A percentile compares a stretch with the other conserved stretches of the same genome.
Conservation (phyloP, 2,113 vertebrate species). For the Pogona vitticeps region DNA sequence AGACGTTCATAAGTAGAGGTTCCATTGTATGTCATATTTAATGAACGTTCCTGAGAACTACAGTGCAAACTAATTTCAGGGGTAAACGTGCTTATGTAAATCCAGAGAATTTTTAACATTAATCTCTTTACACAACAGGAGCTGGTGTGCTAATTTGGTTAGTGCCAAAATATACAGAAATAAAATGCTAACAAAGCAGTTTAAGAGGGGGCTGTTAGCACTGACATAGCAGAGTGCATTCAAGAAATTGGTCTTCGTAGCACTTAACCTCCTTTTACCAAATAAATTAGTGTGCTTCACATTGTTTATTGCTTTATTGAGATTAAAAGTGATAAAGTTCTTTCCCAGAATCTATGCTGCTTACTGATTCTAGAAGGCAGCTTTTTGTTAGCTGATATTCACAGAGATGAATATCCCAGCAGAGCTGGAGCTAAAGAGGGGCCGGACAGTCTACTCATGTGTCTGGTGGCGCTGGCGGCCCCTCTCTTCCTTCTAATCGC, state of each 20-base stretch:
- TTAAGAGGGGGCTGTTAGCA: not conserved
- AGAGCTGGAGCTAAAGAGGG: too few species aligned
- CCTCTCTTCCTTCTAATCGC: too few species aligned
- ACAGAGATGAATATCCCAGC: too few species aligned
- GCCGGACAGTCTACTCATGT: too few species aligned
- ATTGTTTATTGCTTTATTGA: not conserved
- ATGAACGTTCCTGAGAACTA: conserved; percentile 19
- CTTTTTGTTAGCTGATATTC: not conserved
- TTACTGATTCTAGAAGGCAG: too few species aligned
- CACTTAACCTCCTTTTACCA: not conserved
- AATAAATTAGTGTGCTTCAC: not conserved
- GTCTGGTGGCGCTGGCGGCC: too few species aligned
- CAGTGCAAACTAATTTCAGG: not conserved
- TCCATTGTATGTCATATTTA: not conserved
- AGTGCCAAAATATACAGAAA: conserved; percentile 14
- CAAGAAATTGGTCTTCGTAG: not conserved
- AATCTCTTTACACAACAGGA: not conserved
- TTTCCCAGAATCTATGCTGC: not conserved
- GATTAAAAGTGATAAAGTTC: not conserved
- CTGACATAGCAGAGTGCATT: not conserved
- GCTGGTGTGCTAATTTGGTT: not conserved
- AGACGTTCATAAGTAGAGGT: too few species aligned
- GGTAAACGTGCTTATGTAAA: not conserved
- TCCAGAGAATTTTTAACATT: not conserved
- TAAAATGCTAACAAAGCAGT: not conserved